phyloP scores from a whole-genome alignment of 1,140 invertebrate genomes.

The Wasmannia auropunctata region DNA sequence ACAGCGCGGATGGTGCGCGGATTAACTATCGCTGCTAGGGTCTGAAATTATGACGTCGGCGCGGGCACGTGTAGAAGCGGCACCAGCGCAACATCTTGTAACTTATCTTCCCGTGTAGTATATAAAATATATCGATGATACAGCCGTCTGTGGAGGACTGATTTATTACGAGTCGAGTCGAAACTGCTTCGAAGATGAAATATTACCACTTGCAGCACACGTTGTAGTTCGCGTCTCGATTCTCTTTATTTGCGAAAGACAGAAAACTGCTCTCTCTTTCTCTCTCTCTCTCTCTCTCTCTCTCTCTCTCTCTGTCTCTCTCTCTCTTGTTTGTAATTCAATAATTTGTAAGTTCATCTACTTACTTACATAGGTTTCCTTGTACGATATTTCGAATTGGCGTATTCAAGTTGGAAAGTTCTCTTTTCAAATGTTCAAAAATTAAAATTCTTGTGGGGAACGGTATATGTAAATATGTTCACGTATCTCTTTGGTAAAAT shows the following conservation, averaged over 20 bases:
- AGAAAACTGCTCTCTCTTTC: too few species aligned
- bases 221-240: neutral
- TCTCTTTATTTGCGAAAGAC: neutral
- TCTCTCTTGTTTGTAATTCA: neutral
- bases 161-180: slow-evolving; percentile 38
- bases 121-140: slow-evolving; percentile 43
- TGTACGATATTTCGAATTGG: neutral
- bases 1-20: neutral
- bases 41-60: slow-evolving; percentile 26
- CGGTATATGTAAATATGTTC: neutral
- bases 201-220: neutral
- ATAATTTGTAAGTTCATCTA: neutral
- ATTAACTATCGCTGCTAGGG: slow-evolving; percentile 16
- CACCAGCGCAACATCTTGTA: slow-evolving; percentile 4
- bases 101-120: slow-evolving; percentile 1
- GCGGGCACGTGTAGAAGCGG: neutral
- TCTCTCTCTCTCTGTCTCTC: too few species aligned
- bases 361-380: too few species aligned
- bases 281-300: too few species aligned
- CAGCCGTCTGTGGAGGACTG: neutral
- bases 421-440: neutral
- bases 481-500: neutral
- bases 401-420: neutral
- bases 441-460: neutral
- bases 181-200: slow-evolving; percentile 19